These are phyloP conservation scores for Ceyx cyanopectus DNA, from an alignment of 2,113 vertebrate genomes.

Conservation along the genomic window DNA sequence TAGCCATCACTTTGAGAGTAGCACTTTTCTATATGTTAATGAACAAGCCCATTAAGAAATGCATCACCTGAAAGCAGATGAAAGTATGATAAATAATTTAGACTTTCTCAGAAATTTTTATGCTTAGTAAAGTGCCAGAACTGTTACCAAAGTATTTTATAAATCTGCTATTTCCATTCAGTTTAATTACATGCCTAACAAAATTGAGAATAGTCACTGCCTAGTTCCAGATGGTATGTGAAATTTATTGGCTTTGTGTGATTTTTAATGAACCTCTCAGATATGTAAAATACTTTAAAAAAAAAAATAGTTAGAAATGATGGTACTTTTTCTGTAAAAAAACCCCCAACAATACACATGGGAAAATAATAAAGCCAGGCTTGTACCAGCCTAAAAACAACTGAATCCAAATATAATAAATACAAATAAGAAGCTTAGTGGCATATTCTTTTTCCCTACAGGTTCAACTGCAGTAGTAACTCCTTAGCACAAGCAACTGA, in stretches of 20 bases:
- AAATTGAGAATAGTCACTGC: background rate
- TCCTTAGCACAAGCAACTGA: background rate
- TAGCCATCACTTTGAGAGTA: background rate
- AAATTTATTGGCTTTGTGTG: background rate
- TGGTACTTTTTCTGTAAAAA: background rate
- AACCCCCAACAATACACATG: background rate
- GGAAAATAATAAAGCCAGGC: background rate
- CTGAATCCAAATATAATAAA: background rate
- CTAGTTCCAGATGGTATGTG: background rate
- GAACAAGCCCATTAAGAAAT: background rate
- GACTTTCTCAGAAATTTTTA: background rate
- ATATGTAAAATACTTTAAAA: background rate
- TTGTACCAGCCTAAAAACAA: background rate
- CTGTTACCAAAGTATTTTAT: background rate
- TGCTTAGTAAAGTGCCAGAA: background rate
- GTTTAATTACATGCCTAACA: slow-evolving; percentile 30
- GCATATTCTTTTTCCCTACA: background rate
- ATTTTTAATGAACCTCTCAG: slow-evolving; percentile 18
- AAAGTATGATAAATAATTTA: background rate
- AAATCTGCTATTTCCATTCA: slow-evolving; percentile 7
- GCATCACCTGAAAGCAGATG: background rate
- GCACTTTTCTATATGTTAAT: background rate
- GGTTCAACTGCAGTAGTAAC: background rate
- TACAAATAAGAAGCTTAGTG: background rate
- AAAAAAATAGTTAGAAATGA: background rate